These are phyloP conservation scores for Rhegmatorhina hoffmannsi DNA, from an alignment of 2,113 vertebrate genomes.

Conservation along the genomic window DNA sequence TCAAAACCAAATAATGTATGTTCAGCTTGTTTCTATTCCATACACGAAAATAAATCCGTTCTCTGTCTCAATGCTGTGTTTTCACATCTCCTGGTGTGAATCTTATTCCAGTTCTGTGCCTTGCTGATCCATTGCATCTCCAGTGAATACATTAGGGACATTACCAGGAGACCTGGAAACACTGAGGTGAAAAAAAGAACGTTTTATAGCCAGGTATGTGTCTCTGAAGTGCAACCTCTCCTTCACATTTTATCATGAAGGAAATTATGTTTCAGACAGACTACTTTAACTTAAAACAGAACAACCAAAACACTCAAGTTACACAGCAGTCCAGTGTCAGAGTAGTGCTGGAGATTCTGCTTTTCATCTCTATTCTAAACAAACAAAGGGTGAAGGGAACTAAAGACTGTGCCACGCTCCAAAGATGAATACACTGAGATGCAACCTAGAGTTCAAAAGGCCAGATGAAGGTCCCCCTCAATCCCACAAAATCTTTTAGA, in stretches of 20 bases:
- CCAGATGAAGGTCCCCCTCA: not conserved
- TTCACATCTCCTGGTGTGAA: slow-evolving; percentile 12
- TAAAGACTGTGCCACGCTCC: not conserved
- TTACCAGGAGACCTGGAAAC: not conserved
- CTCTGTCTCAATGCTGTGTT: not conserved
- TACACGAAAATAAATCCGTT: not conserved
- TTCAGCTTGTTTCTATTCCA: not conserved
- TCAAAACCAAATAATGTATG: not conserved
- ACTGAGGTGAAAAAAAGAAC: not conserved
- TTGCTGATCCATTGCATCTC: not conserved
- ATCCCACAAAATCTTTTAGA: not conserved
- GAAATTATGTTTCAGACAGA: not conserved
- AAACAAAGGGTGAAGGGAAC: not conserved
- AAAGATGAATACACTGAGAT: not conserved
- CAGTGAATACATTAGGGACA: slow-evolving; percentile 27
- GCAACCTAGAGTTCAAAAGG: not conserved
- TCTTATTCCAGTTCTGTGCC: not conserved
- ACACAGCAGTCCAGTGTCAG: not conserved
- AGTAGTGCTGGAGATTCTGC: not conserved
- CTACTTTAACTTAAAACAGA: not conserved
- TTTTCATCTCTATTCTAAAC: not conserved
- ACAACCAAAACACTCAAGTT: not conserved
- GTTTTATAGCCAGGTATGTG: not conserved
- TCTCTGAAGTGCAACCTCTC: not conserved
- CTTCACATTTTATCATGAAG: not conserved